Base-by-base conservation (phyloP, 2,113 vertebrate species). In the Microcebus jonahi region DNA sequence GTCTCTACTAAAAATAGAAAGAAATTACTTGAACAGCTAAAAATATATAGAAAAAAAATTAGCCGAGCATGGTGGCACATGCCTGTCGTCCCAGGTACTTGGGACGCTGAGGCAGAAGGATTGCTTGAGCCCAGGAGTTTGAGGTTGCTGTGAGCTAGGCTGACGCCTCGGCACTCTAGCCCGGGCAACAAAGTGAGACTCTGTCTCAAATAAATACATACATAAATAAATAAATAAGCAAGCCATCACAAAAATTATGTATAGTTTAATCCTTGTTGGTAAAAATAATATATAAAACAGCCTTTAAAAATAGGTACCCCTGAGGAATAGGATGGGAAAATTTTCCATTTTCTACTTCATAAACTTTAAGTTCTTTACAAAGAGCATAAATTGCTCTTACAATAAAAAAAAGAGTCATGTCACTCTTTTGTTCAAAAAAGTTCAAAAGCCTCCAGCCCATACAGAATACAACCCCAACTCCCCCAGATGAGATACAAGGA, bases 271-370 rank as follows among this genome's bases (percentile, higher is more conserved):
- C 29, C 27, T 65, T 81, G 7, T 61, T 81, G 29, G 45, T 34
- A 88, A 27, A 82, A 39, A 55, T 55, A 55, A 55, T 18, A 55
- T 18, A 71, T 2, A 79, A 7, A 93, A 91, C 18, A n/a, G 75
- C 10, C 59, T 83, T 96, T 77, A 94, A 88, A 81, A 88, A 61
- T 6, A 82, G 39, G 17, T 88, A 83, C 53, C 9, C n/a, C 6
- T 91, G 36, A 92, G 18, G 42, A 73, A 18, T 48, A 8, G 25
- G 21, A 82, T 88, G 50, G 36, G 14, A 15, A 29, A 76, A 63
- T 71, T 76, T 88, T 91, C 83, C 63, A 87, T 83, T 73, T 88
- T 91, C 31, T 77, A 61, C 50, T 91, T 94, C 67, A 88, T 70
- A 88, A 91, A 88, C 12, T 53, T 88, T 29, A 94, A 88, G 50